These are phyloP conservation scores for Perithous albicinctus DNA, from an alignment of 2,888 invertebrate species.

Conservation along the genomic window DNA sequence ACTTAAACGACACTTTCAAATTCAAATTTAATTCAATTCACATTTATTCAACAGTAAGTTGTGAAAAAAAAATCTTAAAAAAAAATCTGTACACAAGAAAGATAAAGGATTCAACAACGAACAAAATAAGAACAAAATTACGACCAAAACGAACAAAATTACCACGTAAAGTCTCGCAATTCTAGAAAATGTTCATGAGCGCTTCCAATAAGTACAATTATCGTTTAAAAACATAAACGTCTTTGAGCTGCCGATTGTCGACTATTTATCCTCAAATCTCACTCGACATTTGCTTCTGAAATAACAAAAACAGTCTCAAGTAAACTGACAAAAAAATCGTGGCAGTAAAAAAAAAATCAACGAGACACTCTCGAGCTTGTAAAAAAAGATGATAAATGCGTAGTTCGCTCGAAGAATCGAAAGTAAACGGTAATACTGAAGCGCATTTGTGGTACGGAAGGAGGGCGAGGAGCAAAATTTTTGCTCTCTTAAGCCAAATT, in stretches of 20 bases:
- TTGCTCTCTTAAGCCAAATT: constrained; percentile 46
- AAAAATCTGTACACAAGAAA: not conserved
- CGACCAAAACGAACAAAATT: not conserved
- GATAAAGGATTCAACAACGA: not conserved
- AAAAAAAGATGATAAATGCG: constrained; percentile 56
- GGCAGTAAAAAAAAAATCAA: constrained; percentile 44
- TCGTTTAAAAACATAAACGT: not conserved
- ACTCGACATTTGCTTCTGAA: constrained; percentile 11
- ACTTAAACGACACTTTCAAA: too few relatives aligned
- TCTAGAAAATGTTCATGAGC: not conserved
- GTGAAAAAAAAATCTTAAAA: not conserved
- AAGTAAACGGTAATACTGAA: constrained; percentile 54
- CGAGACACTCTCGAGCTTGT: constrained; percentile 31
- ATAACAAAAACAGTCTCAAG: not conserved
- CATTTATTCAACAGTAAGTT: too few relatives aligned
- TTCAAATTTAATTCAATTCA: too few relatives aligned
- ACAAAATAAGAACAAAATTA: not conserved
- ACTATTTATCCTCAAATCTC: not conserved
- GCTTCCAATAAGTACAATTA: too few relatives aligned
- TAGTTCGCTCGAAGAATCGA: constrained; percentile 31
- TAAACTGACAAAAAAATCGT: constrained; percentile 27
- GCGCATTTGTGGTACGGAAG: constrained; percentile 40
- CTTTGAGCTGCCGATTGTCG: not conserved
- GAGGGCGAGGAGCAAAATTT: constrained; percentile 29
- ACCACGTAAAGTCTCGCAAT: not conserved